Evolutionary conservation across 2,797 vertebrate species (phyloP).

Genomic region (Hylomyscus alleni): DNA sequence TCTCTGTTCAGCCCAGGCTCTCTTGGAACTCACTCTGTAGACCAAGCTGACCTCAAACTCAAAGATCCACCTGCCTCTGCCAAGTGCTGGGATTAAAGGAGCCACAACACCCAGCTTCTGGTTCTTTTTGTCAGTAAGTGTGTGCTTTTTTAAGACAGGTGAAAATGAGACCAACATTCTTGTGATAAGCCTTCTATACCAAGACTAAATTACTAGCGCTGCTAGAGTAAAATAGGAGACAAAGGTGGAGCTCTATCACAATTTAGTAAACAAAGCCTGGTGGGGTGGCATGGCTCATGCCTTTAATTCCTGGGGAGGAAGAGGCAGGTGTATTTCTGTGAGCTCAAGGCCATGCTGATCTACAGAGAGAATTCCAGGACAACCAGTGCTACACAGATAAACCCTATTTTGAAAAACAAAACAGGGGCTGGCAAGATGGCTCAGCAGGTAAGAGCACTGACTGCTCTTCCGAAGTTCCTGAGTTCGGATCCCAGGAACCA

Average conservation of each 20-base stretch:
- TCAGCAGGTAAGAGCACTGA: too few relatives aligned
- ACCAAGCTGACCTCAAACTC: background rate
- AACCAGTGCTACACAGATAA: background rate
- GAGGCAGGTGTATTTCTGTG: background rate
- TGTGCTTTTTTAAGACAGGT: too few relatives aligned
- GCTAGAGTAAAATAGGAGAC: background rate
- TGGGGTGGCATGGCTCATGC: background rate
- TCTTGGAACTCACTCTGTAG: background rate
- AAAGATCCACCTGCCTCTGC: background rate
- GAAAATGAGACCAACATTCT: too few relatives aligned
- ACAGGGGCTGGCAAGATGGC: too few relatives aligned
- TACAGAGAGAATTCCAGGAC: background rate
- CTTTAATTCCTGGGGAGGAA: background rate
- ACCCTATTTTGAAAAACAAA: background rate
- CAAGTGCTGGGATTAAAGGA: background rate
- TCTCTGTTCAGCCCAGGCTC: background rate
- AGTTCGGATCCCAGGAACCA: too few relatives aligned
- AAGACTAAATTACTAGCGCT: too few relatives aligned
- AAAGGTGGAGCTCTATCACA: background rate
- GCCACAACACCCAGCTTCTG: background rate
- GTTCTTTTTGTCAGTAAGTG: background rate
- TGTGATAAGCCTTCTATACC: too few relatives aligned
- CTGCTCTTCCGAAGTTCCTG: too few relatives aligned
- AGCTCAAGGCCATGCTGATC: background rate
- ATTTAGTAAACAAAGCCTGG: background rate